Conservation (phyloP, 2,888 invertebrate species). For the Platypus cylindrus region DNA sequence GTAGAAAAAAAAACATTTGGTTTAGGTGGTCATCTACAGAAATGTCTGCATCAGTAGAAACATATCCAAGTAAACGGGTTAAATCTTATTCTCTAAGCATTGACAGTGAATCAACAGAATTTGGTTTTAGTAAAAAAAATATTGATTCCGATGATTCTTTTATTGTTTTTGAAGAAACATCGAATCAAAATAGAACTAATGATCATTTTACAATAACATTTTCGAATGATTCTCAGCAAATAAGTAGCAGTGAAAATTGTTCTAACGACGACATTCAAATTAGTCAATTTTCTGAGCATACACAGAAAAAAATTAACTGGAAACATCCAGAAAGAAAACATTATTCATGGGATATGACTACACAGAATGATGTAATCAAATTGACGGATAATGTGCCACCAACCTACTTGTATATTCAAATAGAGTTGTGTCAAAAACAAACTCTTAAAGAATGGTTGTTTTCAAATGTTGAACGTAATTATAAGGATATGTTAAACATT, state of each 20-base stretch:
- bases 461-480: constrained; percentile 40
- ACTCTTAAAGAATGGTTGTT: constrained; percentile 86
- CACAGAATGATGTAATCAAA: constrained; percentile 16
- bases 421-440: constrained; percentile 86
- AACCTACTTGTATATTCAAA: constrained; percentile 88
- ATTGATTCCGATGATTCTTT: constrained; percentile 18
- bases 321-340: constrained; percentile 28
- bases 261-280: constrained; percentile 3
- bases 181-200: no score
- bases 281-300: constrained; percentile 19
- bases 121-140: no score
- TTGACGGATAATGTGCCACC: constrained; percentile 14
- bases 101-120: constrained; percentile 1
- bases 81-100: constrained; percentile 22
- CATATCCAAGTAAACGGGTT: constrained; percentile 11
- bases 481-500: constrained; percentile 47
- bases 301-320: constrained; percentile 23
- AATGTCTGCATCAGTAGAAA: not conserved
- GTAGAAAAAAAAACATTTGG: no score
- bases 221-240: not conserved
- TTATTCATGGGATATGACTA: constrained; percentile 28
- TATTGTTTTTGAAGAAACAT: constrained; percentile 25
- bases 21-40: no score
- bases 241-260: not conserved
- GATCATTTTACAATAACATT: no score